Base-by-base conservation (phyloP, 2,797 vertebrate genomes). In the Pantherophis vulpinus region DNA sequence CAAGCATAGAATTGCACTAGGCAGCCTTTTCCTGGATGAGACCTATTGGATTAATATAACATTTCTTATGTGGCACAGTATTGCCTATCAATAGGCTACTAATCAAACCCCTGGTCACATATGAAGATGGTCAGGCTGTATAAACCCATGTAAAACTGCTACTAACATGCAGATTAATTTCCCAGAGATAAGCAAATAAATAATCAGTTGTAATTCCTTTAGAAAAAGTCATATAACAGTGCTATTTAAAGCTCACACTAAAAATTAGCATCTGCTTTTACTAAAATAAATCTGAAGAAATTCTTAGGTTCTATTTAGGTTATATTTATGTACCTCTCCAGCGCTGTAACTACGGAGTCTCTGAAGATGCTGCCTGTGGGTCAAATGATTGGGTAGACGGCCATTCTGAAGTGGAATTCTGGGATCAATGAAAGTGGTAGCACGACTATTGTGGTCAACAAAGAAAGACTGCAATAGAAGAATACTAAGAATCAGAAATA, bases 331-430 rank as follows among this genome's bases (percentile, higher is more conserved):
- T 54, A 99, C 99, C 98, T 99, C 99, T 93, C 99, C 99, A 5
- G 99, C 99, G 0, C 99, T 99, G 97, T 99, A 99, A 97, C 99
- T 99, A 89, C 99, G 98, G n/a, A 99, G 98, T 58, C 99, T 98
- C 97, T 99, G 99, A 66, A 99, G 98, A 86, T 99, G 99, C 18
- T 99, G 99, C 54, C 98, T 97, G 95, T 99, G 99, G 18, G 99
- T 99, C 86, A 99, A 97, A 94, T 99, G 99, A 86, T 98, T 99
- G 0, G 99, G 99, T 93, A 99, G 98, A 18, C 98, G 98, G 5
- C 99, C 98, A 0, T 98, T 99, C 98, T 99, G 99, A 96, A 99
- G 98, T 0, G 99, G 98, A 95, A 99, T 99, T 95, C 99, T 98
- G 94, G 99, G 99, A 96, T 99, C 99, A 32, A 99, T 99, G 97